Evolutionary conservation across 2,113 vertebrate species (phyloP).

Genomic region (Alligator sinensis): DNA sequence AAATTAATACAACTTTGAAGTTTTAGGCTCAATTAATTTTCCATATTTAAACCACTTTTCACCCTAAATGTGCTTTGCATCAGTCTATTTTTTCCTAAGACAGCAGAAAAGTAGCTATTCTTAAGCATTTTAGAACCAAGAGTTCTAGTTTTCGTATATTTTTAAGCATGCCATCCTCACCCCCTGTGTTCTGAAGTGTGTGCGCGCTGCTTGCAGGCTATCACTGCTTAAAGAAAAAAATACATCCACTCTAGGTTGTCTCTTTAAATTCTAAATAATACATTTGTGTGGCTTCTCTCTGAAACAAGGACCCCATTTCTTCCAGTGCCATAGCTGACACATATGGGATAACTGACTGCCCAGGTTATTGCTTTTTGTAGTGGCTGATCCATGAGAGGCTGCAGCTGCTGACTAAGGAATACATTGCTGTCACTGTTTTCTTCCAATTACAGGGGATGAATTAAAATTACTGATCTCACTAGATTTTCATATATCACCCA

Average conservation of each 20-base stretch:
- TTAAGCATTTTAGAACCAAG: neutral
- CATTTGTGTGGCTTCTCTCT: constrained; percentile 4
- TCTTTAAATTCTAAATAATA: constrained; percentile 50
- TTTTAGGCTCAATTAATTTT: constrained; percentile 35
- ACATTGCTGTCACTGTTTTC: neutral
- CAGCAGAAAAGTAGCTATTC: neutral
- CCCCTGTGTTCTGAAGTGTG: constrained; percentile 23
- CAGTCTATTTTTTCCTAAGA: constrained; percentile 18
- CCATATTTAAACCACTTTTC: constrained; percentile 44
- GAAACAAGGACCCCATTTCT: neutral
- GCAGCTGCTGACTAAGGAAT: neutral
- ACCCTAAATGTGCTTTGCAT: constrained; percentile 39
- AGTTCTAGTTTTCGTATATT: neutral
- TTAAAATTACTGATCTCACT: neutral
- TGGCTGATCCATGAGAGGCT: neutral
- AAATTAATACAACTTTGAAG: constrained; percentile 2
- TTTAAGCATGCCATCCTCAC: neutral
- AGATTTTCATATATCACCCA: neutral
- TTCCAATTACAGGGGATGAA: neutral
- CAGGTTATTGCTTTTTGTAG: neutral
- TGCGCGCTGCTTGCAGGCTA: constrained; percentile 12
- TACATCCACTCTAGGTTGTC: neutral
- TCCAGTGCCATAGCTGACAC: neutral
- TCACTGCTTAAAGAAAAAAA: constrained; percentile 4
- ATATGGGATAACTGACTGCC: neutral